These are phyloP conservation scores for Hydractinia symbiolongicarpus DNA, from an alignment of 30 jellyfish, hydroid and myxozoan genomes.

Conservation along the genomic window DNA sequence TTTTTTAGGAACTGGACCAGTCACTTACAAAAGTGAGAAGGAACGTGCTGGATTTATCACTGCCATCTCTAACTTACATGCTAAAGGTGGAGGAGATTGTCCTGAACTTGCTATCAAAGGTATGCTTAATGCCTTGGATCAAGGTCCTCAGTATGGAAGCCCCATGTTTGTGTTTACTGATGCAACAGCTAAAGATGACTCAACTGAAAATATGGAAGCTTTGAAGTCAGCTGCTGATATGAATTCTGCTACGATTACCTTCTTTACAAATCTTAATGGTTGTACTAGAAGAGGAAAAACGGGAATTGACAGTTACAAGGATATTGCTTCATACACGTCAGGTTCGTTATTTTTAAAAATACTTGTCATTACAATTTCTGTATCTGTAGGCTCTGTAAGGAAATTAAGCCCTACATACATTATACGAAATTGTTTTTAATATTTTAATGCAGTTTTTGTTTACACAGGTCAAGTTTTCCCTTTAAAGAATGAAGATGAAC, in stretches of 20 bases:
- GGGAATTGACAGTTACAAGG: slow-evolving; percentile 54
- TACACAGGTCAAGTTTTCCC: slow-evolving; percentile 49
- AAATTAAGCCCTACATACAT: background rate
- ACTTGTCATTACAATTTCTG: too few species aligned
- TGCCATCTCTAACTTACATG: slow-evolving; percentile 42
- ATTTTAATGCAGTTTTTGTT: background rate
- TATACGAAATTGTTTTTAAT: background rate
- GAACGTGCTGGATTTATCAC: slow-evolving; percentile 44
- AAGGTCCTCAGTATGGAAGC: slow-evolving; percentile 57
- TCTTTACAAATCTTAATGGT: slow-evolving; percentile 64
- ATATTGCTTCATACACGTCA: slow-evolving; percentile 80
- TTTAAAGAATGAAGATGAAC: slow-evolving; percentile 32
- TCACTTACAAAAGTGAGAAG: slow-evolving; percentile 46
- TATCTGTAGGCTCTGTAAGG: background rate
- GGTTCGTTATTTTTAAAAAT: slow-evolving; percentile 26
- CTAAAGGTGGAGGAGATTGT: slow-evolving; percentile 78
- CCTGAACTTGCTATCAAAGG: slow-evolving; percentile 85
- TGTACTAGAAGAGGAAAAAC: slow-evolving; percentile 35
- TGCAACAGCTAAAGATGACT: slow-evolving; percentile 78
- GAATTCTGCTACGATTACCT: slow-evolving; percentile 70
- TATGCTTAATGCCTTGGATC: slow-evolving; percentile 70
- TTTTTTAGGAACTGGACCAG: slow-evolving; percentile 78
- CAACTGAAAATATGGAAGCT: slow-evolving; percentile 55
- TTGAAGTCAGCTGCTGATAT: slow-evolving; percentile 70
- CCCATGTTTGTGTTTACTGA: slow-evolving; percentile 95